Evolutionary conservation across 2,113 vertebrate species (phyloP), one percentile per base, ranked within the genome.

Genomic region (Tachysurus fulvidraco): DNA sequence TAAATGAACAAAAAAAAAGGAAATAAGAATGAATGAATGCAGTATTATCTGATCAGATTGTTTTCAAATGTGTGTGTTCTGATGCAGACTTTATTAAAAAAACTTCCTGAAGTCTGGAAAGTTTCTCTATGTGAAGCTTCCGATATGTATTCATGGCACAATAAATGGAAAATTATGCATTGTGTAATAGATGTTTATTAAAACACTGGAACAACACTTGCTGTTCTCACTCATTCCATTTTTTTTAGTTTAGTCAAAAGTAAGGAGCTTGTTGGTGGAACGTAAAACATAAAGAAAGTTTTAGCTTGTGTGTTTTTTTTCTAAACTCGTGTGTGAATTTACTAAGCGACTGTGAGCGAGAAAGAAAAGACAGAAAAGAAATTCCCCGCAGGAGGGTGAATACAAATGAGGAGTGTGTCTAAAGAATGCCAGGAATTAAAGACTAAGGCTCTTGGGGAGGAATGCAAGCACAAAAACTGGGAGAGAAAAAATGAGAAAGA

Each of bases 361-460:
- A 73, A 12, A 80, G 52, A 83, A 50, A 44, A 52, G 21, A 36
- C 19, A 23, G 23, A 23, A 16, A 41, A 59, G 12, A 71, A 36
- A 57, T 19, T 28, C 19, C 17, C 28, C 60, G 14, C 4, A 13
- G 46, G 55, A 57, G 28, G 13, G 0, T 1, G 52, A 73, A 46
- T 69, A 41, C 21, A 69, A 50, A n/a, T 14, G 69, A 65, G 21
- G 85, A 46, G 50, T 23, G 6, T 23, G 12, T 85, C 28, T 60
- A 67, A 86, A 81, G 62, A 90, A 90, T 84, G 91, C 88, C 81
- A 90, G 86, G 93, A 94, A 93, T 94, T 25, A 16, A 69, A 36
- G 12, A 50, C 13, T 5, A 50, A 74, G 44, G 41, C 41, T 54
- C 25, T 55, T 17, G n/a, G 25, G 16, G 52, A 54, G 2, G 11